These are phyloP conservation scores for Drosophila oshimai DNA, from an alignment of 1,140 invertebrate genomes.

Conservation along the genomic window DNA sequence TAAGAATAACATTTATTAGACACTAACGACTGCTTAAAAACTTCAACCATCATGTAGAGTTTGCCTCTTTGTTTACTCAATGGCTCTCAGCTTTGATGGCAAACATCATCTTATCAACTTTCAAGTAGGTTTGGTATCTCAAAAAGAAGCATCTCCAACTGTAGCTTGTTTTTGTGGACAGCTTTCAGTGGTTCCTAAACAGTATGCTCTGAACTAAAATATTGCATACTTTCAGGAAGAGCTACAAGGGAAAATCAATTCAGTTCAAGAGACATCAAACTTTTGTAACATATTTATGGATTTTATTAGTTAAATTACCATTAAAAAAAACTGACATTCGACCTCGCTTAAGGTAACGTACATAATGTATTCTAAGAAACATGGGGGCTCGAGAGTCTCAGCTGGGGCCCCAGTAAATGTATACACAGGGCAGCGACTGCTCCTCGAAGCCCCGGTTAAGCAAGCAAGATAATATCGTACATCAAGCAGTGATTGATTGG, in stretches of 20 bases:
- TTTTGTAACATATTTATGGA: conserved; percentile 11
- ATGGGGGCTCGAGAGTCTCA: not conserved
- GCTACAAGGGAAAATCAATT: no score
- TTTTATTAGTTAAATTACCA: conserved; percentile 52
- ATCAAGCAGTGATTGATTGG: conserved; percentile 63
- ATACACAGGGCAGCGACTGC: not conserved
- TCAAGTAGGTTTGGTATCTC: not conserved
- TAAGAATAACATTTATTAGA: no score
- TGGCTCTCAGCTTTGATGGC: not conserved
- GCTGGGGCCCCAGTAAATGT: not conserved
- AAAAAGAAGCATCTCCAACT: not conserved
- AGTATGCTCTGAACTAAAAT: conserved; percentile 14
- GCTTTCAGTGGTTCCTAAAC: not conserved
- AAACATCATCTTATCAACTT: not conserved
- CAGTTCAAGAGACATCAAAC: not conserved
- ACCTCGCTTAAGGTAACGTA: conserved; percentile 52
- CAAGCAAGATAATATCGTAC: conserved; percentile 67
- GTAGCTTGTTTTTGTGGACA: not conserved
- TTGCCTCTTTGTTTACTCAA: no score
- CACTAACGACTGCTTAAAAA: no score
- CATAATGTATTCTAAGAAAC: conserved; percentile 23
- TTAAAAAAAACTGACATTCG: conserved; percentile 52
- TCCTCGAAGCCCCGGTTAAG: conserved; percentile 14
- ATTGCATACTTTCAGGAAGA: conserved; percentile 6
- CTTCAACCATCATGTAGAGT: not conserved